These are phyloP conservation scores for Thera obeliscata DNA, from an alignment of 2,888 invertebrate genomes.

Conservation along the genomic window DNA sequence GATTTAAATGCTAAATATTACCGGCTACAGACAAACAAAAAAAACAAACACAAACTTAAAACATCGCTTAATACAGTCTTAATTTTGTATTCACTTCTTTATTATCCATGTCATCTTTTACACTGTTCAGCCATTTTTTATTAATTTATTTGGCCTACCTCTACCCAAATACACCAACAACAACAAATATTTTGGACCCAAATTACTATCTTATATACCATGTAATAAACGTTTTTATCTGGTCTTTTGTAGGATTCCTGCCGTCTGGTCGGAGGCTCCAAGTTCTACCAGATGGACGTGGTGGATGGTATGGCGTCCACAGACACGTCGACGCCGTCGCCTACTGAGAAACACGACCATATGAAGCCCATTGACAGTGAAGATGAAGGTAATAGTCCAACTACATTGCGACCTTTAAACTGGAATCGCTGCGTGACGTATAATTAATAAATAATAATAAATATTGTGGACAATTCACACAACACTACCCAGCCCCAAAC, in stretches of 20 bases:
- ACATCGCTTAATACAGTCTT: too few species aligned
- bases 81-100: neutral
- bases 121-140: too few species aligned
- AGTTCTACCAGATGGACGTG: slow-evolving; percentile 79
- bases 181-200: neutral
- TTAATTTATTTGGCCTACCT: too few species aligned
- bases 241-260: slow-evolving; percentile 66
- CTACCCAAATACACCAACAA: neutral
- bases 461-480: too few species aligned
- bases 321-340: slow-evolving; percentile 68
- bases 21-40: too few species aligned
- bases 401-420: neutral
- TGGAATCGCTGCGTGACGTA: too few species aligned
- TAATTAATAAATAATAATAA: too few species aligned
- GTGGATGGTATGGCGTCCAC: slow-evolving; percentile 63
- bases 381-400: slow-evolving; percentile 85
- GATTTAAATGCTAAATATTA: too few species aligned
- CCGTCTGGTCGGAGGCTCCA: slow-evolving; percentile 79
- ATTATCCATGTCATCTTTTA: too few species aligned
- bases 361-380: slow-evolving; percentile 91
- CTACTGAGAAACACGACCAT: slow-evolving; percentile 89
- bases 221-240: neutral
- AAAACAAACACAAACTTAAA: too few species aligned
- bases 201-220: too few species aligned
- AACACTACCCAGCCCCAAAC: too few species aligned